Evolutionary conservation across 2,797 vertebrate species (phyloP), one percentile per base, ranked within the genome.

Genomic region (Acrocephalus scirpaceus): DNA sequence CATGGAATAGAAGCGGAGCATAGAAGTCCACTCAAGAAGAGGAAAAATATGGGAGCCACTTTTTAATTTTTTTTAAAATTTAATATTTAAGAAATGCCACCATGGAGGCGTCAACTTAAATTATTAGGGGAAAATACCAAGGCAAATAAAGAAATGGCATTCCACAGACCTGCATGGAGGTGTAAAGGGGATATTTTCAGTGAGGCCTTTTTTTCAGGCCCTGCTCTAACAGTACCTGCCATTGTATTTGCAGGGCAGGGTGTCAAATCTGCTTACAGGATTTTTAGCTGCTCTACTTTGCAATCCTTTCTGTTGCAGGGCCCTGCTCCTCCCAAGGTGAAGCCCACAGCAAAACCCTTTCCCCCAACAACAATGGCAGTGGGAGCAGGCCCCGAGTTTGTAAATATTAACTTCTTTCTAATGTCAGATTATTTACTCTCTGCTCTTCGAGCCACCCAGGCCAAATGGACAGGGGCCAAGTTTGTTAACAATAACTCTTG

Each of bases 401-500:
- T 92, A 93, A 93, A 94, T 93, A 94, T 88, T 90, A 88, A 92
- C 92, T 90, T 72, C 79, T 84, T 94, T 89, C 16, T 1, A 91
- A 91, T 60, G 85, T 84, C 73, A 36, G 95, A 93, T 90, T 93
- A 96, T 96, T 96, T 96, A 94, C 90, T 92, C 85, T 67, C 73
- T 0, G 1, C 73, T 95, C 73, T 57, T 90, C 57, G 9, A 90
- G 50, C 29, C 51, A 56, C 40, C n/a, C 56, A 26, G 82, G 95
- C 93, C 95, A 96, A 78, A 45, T 95, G 95, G 93, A 75, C 0
- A 0, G 22, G n/a, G 66, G 88, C 95, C 96, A 97, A 72, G 79
- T 91, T 81, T 94, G 90, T 96, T 96, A 97, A 96, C 96, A 96
- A 96, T 94, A 96, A 92, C 94, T 95, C 76, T 96, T 95, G 95